These are phyloP conservation scores for Erpobdella octoculata DNA, from an alignment of 2,888 invertebrate species.

Conservation along the genomic window DNA sequence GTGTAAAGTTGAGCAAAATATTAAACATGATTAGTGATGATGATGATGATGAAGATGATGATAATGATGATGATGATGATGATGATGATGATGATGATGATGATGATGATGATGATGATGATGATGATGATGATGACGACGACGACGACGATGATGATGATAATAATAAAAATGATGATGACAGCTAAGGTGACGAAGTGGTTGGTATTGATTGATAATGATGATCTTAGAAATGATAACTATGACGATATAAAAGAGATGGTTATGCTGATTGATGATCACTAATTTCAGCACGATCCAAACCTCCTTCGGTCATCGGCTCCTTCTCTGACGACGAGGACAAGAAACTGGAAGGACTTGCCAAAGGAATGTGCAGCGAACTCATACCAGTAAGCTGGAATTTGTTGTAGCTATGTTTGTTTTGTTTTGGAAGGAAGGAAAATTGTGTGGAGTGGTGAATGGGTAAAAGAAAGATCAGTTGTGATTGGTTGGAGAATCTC, in stretches of 20 bases:
- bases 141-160: neutral
- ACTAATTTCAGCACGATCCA: neutral
- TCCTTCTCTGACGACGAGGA: neutral
- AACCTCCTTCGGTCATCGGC: neutral
- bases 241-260: neutral
- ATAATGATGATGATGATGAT: neutral
- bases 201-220: conserved; percentile 17
- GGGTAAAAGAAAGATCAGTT: too few relatives aligned
- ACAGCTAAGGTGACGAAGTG: conserved; percentile 5
- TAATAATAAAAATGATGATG: neutral
- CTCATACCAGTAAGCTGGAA: too few relatives aligned
- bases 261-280: neutral
- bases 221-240: conserved; percentile 23
- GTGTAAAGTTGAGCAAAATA: too few relatives aligned
- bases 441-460: too few relatives aligned
- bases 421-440: too few relatives aligned
- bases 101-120: conserved; percentile 23
- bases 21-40: neutral
- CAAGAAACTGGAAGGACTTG: neutral
- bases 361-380: too few relatives aligned
- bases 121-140: conserved; percentile 25
- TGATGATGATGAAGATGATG: conserved; percentile 7
- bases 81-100: conserved; percentile 22
- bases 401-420: too few relatives aligned
- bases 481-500: too few relatives aligned